Percentiles rank a stretch among this genome's conserved stretches.
Conservation (phyloP, 1,140 invertebrate genomes). For the Nymphalis io region DNA sequence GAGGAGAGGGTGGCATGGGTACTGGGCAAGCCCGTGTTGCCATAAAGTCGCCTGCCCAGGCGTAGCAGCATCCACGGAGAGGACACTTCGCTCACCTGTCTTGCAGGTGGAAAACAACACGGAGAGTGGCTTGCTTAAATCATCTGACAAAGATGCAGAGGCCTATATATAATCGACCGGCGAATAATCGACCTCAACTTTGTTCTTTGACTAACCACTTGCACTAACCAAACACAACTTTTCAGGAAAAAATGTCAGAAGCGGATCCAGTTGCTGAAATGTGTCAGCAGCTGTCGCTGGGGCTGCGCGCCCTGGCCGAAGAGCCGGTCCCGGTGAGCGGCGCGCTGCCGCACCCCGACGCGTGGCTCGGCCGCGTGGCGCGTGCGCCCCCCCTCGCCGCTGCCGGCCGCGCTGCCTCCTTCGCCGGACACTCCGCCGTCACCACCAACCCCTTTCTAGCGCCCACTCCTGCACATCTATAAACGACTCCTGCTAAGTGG, state of each 20-base stretch:
- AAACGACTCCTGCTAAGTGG: background rate
- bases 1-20: too few relatives aligned
- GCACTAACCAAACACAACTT: background rate
- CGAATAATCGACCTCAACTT: too few relatives aligned
- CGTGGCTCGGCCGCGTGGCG: constrained; percentile 84
- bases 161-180: too few relatives aligned
- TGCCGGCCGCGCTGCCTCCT: constrained; percentile 47
- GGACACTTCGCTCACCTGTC: too few relatives aligned
- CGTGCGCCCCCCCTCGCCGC: constrained; percentile 58
- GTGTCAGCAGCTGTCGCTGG: constrained; percentile 74
- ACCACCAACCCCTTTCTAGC: constrained; percentile 67
- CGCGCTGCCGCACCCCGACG: constrained; percentile 53
- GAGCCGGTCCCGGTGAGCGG: constrained; percentile 58
- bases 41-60: too few relatives aligned
- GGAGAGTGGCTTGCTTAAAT: too few relatives aligned
- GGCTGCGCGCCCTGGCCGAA: constrained; percentile 72
- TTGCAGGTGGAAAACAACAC: too few relatives aligned
- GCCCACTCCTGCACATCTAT: constrained; percentile 37
- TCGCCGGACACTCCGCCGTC: constrained; percentile 47
- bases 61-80: too few relatives aligned
- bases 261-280: constrained; percentile 69
- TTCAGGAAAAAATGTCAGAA: constrained; percentile 1
- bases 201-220: too few relatives aligned
- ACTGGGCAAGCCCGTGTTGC: too few relatives aligned
- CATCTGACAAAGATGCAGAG: too few relatives aligned